phyloP scores from a whole-genome alignment of 2,113 vertebrate genomes.

The Hypanus sabinus region DNA sequence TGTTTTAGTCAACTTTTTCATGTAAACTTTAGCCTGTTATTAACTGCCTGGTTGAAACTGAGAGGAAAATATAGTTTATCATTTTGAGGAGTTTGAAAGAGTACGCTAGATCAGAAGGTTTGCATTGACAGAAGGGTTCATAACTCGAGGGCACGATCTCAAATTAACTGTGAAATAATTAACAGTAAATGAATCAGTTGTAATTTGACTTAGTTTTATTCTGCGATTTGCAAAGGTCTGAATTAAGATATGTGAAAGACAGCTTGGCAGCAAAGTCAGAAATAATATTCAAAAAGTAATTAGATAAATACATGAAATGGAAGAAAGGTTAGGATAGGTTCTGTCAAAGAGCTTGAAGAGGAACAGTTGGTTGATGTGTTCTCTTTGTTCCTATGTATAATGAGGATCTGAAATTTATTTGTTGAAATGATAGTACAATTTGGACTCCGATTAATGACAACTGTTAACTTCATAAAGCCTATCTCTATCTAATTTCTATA shows the following conservation, averaged over 20 bases:
- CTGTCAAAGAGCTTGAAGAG: not conserved
- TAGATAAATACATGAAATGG: not conserved
- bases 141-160: not conserved
- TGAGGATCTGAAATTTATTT: not conserved
- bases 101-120: not conserved
- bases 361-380: not conserved
- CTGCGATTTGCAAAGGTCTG: not conserved
- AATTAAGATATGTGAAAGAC: not conserved
- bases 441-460: not conserved
- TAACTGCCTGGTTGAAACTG: not conserved
- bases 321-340: not conserved
- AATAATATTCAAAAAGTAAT: not conserved
- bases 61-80: too few species aligned
- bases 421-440: not conserved
- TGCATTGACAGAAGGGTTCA: not conserved
- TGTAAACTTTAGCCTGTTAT: not conserved
- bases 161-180: not conserved
- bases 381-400: not conserved
- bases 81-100: not conserved
- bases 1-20: too few species aligned
- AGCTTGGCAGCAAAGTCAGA: not conserved
- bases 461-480: not conserved
- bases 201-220: not conserved
- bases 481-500: not conserved
- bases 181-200: not conserved